These are phyloP conservation scores for Tor tambroides DNA, from an alignment of 2,113 vertebrate genomes.

Conservation along the genomic window DNA sequence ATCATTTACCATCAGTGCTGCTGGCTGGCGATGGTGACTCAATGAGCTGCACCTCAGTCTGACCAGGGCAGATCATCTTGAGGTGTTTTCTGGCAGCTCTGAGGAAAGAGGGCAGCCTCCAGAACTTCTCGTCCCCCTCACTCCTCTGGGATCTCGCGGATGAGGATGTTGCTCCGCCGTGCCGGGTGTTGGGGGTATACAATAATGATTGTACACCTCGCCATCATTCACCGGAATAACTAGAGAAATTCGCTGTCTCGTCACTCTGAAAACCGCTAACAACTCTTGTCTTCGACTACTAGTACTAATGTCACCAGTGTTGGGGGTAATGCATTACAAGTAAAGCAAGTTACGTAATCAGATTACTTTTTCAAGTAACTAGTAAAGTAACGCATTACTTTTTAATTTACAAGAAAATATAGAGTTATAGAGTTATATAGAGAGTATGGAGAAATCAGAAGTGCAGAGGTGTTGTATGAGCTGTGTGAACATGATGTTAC, in stretches of 20 bases:
- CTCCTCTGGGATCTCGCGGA: not conserved
- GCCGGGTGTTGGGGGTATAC: not conserved
- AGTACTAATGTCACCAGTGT: too few species aligned
- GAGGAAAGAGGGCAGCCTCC: too few species aligned
- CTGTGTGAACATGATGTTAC: too few species aligned
- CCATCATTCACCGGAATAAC: not conserved
- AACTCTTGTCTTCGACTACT: not conserved
- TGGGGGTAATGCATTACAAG: too few species aligned
- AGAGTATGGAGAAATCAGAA: too few species aligned
- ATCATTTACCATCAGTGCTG: not conserved
- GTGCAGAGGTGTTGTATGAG: too few species aligned
- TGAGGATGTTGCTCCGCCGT: not conserved
- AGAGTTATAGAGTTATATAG: too few species aligned
- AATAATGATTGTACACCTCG: not conserved
- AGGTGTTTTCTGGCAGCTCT: not conserved
- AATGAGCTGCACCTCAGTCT: not conserved
- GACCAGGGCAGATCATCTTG: not conserved
- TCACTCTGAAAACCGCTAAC: not conserved
- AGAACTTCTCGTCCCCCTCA: not conserved
- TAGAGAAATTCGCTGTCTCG: not conserved
- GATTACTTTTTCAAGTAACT: too few species aligned
- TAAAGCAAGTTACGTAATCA: too few species aligned
- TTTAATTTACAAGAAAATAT: too few species aligned
- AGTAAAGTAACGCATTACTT: too few species aligned
- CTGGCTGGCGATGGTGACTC: not conserved